Percentiles rank a stretch among this genome's conserved stretches.
Conservation (phyloP, 1,140 invertebrate species). For the Eumaeus atala region DNA sequence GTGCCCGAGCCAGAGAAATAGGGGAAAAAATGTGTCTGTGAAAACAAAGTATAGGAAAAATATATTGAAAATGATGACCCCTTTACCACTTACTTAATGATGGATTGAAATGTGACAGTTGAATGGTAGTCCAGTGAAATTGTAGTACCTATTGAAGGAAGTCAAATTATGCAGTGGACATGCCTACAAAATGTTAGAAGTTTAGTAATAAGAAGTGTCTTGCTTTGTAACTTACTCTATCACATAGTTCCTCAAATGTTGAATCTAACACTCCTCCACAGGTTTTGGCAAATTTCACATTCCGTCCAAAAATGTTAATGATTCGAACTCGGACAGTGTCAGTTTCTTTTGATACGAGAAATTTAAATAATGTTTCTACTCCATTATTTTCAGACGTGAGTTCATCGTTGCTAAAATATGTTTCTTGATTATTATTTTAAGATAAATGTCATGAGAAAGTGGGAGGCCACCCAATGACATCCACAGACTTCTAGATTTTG, state of each 20-base stretch:
- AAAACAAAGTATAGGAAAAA: too few species aligned
- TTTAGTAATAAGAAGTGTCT: conserved; percentile 12
- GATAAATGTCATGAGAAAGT: too few species aligned
- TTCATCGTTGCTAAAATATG: conserved; percentile 51
- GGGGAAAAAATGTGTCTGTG: too few species aligned
- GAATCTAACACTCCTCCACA: conserved; percentile 95
- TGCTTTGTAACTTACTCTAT: conserved; percentile 80
- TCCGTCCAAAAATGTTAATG: conserved; percentile 89
- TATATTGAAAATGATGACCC: too few species aligned
- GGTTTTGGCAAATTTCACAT: conserved; percentile 91
- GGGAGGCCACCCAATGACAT: too few species aligned
- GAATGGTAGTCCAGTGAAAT: too few species aligned
- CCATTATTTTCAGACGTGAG: conserved; percentile 76
- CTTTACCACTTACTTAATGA: too few species aligned
- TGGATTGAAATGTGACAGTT: too few species aligned
- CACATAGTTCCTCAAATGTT: conserved; percentile 93
- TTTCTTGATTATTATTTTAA: too few species aligned
- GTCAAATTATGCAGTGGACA: not conserved
- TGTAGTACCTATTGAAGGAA: too few species aligned
- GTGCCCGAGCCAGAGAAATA: too few species aligned
- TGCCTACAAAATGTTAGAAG: conserved; percentile 1
- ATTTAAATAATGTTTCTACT: conserved; percentile 92
- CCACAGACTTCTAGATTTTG: too few species aligned
- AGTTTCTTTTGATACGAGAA: conserved; percentile 90
- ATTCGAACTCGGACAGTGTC: conserved; percentile 89